Percentiles rank a stretch among this genome's conserved stretches.
Evolutionary conservation across 2,113 vertebrate species (phyloP).

Genomic region (Cephalopterus ornatus): DNA sequence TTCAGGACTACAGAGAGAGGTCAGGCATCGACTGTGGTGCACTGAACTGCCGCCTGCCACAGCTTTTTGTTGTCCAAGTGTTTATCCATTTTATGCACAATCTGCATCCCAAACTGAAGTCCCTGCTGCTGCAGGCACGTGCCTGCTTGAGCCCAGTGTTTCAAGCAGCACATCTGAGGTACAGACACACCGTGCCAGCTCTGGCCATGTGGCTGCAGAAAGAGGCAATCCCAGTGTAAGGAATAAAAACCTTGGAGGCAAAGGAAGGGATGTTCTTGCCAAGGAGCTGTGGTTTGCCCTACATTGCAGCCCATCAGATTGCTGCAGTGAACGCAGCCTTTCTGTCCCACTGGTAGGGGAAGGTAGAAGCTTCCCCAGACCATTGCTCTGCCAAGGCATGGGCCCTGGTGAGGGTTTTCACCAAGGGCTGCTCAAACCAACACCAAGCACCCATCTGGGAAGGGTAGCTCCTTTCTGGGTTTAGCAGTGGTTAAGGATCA

Average conservation of each 20-base stretch:
- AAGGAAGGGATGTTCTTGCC: not conserved
- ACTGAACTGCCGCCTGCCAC: not conserved
- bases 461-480: not conserved
- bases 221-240: not conserved
- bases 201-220: not conserved
- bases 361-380: not conserved
- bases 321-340: not conserved
- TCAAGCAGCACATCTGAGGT: rapidly evolving
- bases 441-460: not conserved
- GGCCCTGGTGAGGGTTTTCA: not conserved
- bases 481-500: not conserved
- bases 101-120: not conserved
- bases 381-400: not conserved
- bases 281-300: not conserved
- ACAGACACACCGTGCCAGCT: not conserved
- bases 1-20: not conserved
- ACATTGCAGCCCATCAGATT: not conserved
- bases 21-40: not conserved
- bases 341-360: not conserved
- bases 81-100: not conserved
- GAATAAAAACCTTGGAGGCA: not conserved
- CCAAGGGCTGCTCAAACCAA: not conserved
- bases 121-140: not conserved
- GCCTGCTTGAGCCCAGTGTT: not conserved
- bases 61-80: not conserved